Percentiles rank a stretch among this genome's conserved stretches.
phyloP scores from a whole-genome alignment of 2,113 vertebrate species.

The Coptodon bakossiorum region DNA sequence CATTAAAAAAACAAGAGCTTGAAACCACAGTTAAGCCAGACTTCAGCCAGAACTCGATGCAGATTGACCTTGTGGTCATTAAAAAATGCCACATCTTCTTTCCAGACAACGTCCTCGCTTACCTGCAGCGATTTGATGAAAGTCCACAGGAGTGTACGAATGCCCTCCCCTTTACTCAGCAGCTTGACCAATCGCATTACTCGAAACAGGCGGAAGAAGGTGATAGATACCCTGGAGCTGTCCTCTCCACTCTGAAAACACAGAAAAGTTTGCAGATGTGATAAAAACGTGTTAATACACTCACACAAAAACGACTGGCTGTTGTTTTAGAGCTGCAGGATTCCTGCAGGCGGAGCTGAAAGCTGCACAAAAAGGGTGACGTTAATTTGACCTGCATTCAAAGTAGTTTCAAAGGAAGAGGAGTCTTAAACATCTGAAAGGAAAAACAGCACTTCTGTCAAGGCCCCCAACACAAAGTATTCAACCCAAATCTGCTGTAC shows the following conservation, averaged over 20 bases:
- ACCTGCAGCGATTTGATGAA: conserved; percentile 99
- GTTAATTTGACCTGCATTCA: not conserved
- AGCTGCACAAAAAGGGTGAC: not conserved
- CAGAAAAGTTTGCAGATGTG: not conserved
- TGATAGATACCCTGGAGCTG: conserved; percentile 96
- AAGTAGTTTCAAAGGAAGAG: not conserved
- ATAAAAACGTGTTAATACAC: not conserved
- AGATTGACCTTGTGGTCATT: not conserved
- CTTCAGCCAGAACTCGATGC: accelerated
- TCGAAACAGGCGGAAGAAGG: conserved; percentile 97
- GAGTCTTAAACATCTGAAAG: not conserved
- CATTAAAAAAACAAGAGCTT: not conserved
- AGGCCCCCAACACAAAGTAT: not conserved
- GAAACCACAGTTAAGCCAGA: not conserved
- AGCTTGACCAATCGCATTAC: conserved; percentile 98
- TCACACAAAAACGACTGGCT: not conserved
- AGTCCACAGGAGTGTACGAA: conserved; percentile 95
- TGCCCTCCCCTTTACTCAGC: conserved; percentile 96
- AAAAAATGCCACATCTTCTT: not conserved
- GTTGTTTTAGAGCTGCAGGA: not conserved
- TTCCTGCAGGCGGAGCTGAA: not conserved
- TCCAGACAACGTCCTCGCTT: not conserved
- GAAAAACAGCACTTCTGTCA: accelerated
- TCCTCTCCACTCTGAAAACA: conserved; percentile 83
- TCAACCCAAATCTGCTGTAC: not conserved